Base-by-base conservation (phyloP, 1,140 invertebrate genomes). In the Myzus persicae region DNA sequence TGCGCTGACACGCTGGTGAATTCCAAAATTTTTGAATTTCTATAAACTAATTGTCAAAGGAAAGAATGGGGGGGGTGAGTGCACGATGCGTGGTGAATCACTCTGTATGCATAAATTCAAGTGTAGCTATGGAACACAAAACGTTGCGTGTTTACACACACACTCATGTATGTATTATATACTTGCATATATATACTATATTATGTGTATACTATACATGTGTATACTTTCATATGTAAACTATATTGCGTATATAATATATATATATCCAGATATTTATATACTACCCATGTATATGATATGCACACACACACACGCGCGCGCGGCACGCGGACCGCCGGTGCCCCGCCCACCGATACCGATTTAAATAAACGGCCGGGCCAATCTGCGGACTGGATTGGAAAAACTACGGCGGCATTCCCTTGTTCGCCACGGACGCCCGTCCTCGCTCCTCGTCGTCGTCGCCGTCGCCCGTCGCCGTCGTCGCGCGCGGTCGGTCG, bases 371-470 rank as follows among this genome's bases (percentile, higher is more conserved):
- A 85, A 93, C 91, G 81, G 67, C 26, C 76, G 46, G 76, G 81
- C 91, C 91, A 93, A 93, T 93, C 46, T 93, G 81, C 44, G 91
- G 81, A 93, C 81, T 48, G 91, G 91, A 93, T 93, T 85, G 81
- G 91, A 85, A 93, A 93, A 93, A 85, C 76, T 46, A 40, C 36
- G 89, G 89, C 36, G 89, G 89, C 40, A 67, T 90, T 90, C 48
- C 38, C 48, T 59, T 18, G 40, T 42, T 38, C 6, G 44, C 88
- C 48, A 44, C 48, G 8, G 38, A 38, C 87, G 87, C 26, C 40
- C 84, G 84, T 67, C 59, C 59, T 59, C 54, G 31, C 26, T 31
- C 54, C 9, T 31, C 44, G 44, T 36, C 44, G 36, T 9, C n/a
- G 48, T 51, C 48, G 31, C 2, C n/a, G 85, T n/a, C n/a, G 85